Base-by-base conservation (phyloP, 2,888 invertebrate species). In the Kuschelorhynchus macadamiae region DNA sequence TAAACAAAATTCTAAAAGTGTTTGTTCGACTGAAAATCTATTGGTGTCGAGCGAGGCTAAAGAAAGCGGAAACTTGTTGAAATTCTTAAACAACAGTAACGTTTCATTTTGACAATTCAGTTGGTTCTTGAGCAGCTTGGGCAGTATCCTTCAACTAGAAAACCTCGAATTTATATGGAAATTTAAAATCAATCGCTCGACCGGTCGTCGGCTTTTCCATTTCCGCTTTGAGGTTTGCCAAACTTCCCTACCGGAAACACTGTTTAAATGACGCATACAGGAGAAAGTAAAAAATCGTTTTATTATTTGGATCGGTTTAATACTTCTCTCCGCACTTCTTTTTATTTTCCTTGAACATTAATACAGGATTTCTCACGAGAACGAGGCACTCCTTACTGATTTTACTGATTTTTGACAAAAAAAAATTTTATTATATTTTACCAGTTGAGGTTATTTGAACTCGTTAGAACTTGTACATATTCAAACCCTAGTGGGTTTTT, bases 161-260 rank as follows among this genome's bases (percentile, higher is more conserved):
- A 73, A 71, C 72, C 73, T 77, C 73, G 77, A 75, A 81, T 81
- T 81, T 81, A 81, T 81, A 81, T 81, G 81, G 80, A 81, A 81
- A 81, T 81, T 79, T 74, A 72, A 77, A 81, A 81, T 81, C 81
- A 81, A 81, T 81, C 80, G 79, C 72, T 70, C 76, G 79, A 75
- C 78, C 79, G 75, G 76, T 76, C 77, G 73, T 33, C 39, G 42
- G 67, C 75, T 72, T 72, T 77, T 71, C 70, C 74, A 74, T 71
- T 77, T 78, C 78, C 77, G 76, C 75, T 70, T 64, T 72, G 74
- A 74, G 75, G 74, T 74, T 74, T 66, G 68, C 70, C 72, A 64
- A 72, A 72, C 76, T 76, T 79, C 76, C 76, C 75, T 63, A 30
- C 20, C 64, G 39, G 20, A 42, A 36, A 21, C 25, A 36, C 32